These are phyloP conservation scores for Pocillopora verrucosa DNA, from an alignment of 64 coral and sea anemone genomes.

Conservation along the genomic window DNA sequence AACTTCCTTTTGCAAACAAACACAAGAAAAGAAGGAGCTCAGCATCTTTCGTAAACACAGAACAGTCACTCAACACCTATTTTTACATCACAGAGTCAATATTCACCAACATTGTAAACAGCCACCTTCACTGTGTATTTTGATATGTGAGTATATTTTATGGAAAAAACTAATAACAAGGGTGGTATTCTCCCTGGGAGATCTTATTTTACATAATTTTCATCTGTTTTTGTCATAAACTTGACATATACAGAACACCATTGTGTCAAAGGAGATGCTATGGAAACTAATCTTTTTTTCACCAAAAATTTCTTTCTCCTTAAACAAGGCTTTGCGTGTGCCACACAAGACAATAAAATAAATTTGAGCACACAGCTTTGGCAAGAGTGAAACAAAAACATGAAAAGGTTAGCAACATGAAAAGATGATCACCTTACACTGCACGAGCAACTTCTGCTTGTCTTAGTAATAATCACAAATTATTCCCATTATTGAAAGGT, in stretches of 20 bases:
- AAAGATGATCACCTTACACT: no score
- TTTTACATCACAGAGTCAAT: background rate
- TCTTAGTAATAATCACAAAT: background rate
- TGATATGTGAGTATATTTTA: constrained; percentile 13
- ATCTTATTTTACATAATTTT: background rate
- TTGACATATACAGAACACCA: background rate
- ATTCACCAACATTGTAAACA: constrained; percentile 3
- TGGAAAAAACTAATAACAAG: background rate
- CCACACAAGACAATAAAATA: background rate
- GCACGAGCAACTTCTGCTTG: background rate
- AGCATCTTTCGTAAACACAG: background rate
- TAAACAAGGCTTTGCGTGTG: background rate
- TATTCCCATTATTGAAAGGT: background rate
- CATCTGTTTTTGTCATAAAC: background rate
- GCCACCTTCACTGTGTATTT: background rate
- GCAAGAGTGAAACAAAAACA: background rate
- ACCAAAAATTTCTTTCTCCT: constrained; percentile 7
- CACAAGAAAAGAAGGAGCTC: background rate
- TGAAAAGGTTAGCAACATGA: background rate
- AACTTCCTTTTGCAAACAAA: background rate
- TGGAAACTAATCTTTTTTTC: constrained; percentile 13
- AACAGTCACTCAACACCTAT: background rate
- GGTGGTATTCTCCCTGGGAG: background rate
- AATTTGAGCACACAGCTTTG: background rate
- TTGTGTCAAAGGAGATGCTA: background rate